Percentiles rank a stretch among this genome's conserved stretches.
phyloP scores from a whole-genome alignment of 2,888 invertebrate genomes.

The Tipula lateralis region DNA sequence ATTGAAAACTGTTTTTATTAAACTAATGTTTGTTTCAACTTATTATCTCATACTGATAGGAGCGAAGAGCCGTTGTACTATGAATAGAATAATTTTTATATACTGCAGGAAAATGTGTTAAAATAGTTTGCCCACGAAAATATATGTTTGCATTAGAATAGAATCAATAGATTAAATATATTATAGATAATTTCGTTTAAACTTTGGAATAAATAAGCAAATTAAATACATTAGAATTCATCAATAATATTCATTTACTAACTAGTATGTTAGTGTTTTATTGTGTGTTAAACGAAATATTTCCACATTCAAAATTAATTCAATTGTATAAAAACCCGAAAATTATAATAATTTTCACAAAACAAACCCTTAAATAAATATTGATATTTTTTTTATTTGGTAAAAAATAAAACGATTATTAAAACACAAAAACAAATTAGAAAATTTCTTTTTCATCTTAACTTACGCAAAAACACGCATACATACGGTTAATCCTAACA shows the following conservation, averaged over 20 bases:
- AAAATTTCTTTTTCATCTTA: slow-evolving; percentile 11
- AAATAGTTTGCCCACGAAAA: no score
- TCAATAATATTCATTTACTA: not conserved
- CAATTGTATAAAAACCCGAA: not conserved
- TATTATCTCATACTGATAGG: no score
- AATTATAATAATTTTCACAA: not conserved
- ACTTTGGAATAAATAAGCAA: no score
- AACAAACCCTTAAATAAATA: not conserved
- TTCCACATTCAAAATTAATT: not conserved
- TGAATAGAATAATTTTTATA: no score
- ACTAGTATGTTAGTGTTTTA: not conserved
- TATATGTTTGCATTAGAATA: no score
- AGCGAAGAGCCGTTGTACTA: no score
- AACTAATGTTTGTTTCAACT: no score
- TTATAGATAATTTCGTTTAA: no score
- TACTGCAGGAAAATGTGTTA: no score
- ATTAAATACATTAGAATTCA: no score
- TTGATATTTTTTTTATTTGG: not conserved
- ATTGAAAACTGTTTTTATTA: no score
- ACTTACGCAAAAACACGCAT: not conserved
- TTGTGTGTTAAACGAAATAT: not conserved
- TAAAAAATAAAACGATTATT: not conserved
- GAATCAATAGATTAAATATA: no score
- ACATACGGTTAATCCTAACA: not conserved
- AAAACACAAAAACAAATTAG: not conserved